Evolutionary conservation across 2,888 invertebrate species (phyloP).

Genomic region (Agrilus cyanescens): DNA sequence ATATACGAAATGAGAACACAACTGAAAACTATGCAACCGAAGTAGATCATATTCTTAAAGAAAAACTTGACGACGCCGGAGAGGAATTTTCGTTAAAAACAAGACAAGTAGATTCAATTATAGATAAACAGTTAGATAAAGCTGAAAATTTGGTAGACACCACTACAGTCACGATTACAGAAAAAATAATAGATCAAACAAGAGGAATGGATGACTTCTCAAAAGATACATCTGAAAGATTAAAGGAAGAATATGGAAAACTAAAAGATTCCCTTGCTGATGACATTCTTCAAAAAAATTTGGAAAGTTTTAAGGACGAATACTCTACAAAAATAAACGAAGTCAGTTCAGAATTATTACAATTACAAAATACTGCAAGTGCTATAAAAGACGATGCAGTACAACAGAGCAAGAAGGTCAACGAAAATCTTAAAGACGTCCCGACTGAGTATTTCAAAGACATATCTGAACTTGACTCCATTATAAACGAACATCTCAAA

Average conservation of each 20-base stretch:
- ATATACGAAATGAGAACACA: conserved; percentile 1
- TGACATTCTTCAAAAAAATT: conserved; percentile 1
- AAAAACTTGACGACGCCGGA: conserved; percentile 4
- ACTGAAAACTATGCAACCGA: no score
- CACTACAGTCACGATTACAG: conserved; percentile 5
- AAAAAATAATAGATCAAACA: background rate
- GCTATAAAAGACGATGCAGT: conserved; percentile 39
- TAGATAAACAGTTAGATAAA: conserved; percentile 7
- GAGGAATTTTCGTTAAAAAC: background rate
- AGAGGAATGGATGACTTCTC: no score
- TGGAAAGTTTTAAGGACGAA: conserved; percentile 3
- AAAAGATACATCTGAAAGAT: no score
- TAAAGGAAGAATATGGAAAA: no score
- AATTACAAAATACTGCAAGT: conserved; percentile 15
- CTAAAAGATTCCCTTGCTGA: background rate
- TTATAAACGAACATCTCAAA: no score
- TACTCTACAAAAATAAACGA: background rate
- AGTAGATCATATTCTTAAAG: conserved; percentile 1
- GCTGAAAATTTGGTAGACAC: conserved; percentile 5
- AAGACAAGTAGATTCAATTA: conserved; percentile 8
- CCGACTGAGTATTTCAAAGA: conserved; percentile 29
- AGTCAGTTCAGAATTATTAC: no score
- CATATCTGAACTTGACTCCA: background rate
- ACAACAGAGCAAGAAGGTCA: conserved; percentile 40
- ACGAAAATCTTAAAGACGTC: conserved; percentile 43